phyloP scores from a whole-genome alignment of 2,797 vertebrate species.

The Myoxocephalus aenaeus region DNA sequence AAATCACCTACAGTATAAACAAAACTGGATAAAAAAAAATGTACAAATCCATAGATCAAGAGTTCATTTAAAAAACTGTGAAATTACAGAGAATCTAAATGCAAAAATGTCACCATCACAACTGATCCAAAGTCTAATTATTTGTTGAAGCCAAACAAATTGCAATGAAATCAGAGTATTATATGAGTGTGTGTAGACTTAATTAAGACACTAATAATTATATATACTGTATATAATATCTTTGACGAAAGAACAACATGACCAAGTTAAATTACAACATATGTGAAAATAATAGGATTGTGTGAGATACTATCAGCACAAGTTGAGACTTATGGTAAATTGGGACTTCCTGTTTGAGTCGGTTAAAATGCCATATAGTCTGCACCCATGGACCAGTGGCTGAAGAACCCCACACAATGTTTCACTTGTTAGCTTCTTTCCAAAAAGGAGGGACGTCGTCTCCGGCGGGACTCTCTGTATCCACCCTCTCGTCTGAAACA shows the following conservation, averaged over 20 bases:
- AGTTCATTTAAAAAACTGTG: not conserved
- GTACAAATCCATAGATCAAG: not conserved
- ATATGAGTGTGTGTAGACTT: not conserved
- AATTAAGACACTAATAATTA: not conserved
- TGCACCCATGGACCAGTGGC: not conserved
- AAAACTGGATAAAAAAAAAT: conserved; percentile 1
- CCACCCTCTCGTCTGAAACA: conserved; percentile 32
- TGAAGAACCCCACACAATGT: not conserved
- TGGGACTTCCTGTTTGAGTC: not conserved
- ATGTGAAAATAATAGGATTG: not conserved
- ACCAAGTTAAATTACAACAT: not conserved
- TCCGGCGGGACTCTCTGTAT: not conserved
- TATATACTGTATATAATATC: no score
- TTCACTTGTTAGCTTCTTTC: conserved; percentile 28
- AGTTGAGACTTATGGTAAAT: not conserved
- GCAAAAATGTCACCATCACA: conserved; percentile 6
- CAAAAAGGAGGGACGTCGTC: conserved; percentile 22
- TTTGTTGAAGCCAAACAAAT: not conserved
- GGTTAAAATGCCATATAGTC: not conserved
- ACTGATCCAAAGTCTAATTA: not conserved
- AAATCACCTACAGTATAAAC: not conserved
- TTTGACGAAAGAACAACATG: not conserved
- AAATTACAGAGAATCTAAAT: not conserved
- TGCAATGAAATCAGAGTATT: not conserved
- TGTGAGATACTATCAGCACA: not conserved